Conservation (phyloP, 1,140 invertebrate genomes). For the Zaprionus inermis region DNA sequence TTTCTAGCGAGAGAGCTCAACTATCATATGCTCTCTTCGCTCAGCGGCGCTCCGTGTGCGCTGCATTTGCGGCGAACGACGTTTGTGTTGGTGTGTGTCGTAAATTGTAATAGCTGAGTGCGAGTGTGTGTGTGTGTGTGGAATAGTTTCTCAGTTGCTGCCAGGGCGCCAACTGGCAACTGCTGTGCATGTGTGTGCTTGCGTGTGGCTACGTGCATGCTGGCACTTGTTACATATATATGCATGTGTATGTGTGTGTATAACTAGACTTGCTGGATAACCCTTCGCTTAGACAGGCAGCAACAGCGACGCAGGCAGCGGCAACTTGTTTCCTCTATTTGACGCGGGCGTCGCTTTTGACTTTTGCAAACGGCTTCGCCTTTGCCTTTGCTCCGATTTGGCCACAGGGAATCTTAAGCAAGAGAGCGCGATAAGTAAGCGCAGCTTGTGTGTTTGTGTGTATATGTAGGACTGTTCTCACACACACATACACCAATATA, state of each 20-base stretch:
- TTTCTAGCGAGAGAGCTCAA: constrained; percentile 55
- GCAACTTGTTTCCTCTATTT: constrained; percentile 78
- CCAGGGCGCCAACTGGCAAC: constrained; percentile 68
- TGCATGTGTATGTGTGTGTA: constrained; percentile 22
- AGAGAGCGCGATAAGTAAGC: constrained; percentile 38
- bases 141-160: constrained; percentile 76
- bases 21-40: constrained; percentile 57
- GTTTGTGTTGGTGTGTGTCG: constrained; percentile 28
- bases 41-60: constrained; percentile 28
- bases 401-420: constrained; percentile 47
- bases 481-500: constrained; percentile 1
- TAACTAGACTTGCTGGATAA: constrained; percentile 50
- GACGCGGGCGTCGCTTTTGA: constrained; percentile 61
- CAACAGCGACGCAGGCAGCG: constrained; percentile 33
- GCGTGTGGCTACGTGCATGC: constrained; percentile 13
- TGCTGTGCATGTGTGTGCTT: constrained; percentile 7
- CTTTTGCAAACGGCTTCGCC: constrained; percentile 64
- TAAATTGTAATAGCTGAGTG: constrained; percentile 45
- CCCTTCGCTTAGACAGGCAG: constrained; percentile 55
- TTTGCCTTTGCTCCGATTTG: constrained; percentile 52
- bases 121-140: constrained; percentile 39
- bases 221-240: constrained; percentile 61
- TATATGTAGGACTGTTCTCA: neutral
- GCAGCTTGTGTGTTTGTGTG: neutral
- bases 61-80: constrained; percentile 55